These are phyloP conservation scores for Amblyopsis hoosieri DNA, from an alignment of 2,797 vertebrate species.

Conservation along the genomic window DNA sequence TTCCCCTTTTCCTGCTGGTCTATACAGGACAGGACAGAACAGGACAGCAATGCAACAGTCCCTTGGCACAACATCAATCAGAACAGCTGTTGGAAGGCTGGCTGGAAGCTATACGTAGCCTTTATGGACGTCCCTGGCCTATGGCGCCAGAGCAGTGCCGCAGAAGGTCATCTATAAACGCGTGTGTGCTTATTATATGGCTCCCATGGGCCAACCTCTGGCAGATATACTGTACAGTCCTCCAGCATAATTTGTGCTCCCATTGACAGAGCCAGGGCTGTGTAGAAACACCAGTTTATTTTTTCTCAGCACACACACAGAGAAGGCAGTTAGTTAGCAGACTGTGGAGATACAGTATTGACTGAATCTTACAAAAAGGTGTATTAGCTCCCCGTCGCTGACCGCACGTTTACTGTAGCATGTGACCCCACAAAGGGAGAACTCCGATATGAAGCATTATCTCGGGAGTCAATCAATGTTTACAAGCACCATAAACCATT, in stretches of 20 bases:
- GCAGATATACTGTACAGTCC: slow-evolving; percentile 37
- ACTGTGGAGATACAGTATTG: no score
- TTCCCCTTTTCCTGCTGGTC: background rate
- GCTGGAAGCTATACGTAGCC: slow-evolving; percentile 28
- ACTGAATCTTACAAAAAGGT: no score
- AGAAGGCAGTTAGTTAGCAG: no score
- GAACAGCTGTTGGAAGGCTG: slow-evolving; percentile 71
- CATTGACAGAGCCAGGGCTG: no score
- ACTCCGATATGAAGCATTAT: no score
- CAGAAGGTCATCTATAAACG: slow-evolving; percentile 20
- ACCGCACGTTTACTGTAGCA: background rate
- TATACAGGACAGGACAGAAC: background rate
- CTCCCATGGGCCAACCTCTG: slow-evolving; percentile 18
- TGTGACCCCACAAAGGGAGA: no score
- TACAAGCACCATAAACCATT: no score
- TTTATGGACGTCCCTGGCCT: slow-evolving; percentile 38
- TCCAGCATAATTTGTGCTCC: background rate
- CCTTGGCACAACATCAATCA: slow-evolving; percentile 75
- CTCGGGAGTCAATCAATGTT: no score
- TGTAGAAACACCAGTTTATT: no score
- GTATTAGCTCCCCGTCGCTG: no score
- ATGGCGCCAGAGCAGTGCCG: slow-evolving; percentile 14
- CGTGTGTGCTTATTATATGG: slow-evolving; percentile 24
- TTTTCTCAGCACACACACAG: no score
- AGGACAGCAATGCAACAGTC: slow-evolving; percentile 70